Base-by-base conservation (phyloP, 2,888 invertebrate species). In the Apodemia duryi region DNA sequence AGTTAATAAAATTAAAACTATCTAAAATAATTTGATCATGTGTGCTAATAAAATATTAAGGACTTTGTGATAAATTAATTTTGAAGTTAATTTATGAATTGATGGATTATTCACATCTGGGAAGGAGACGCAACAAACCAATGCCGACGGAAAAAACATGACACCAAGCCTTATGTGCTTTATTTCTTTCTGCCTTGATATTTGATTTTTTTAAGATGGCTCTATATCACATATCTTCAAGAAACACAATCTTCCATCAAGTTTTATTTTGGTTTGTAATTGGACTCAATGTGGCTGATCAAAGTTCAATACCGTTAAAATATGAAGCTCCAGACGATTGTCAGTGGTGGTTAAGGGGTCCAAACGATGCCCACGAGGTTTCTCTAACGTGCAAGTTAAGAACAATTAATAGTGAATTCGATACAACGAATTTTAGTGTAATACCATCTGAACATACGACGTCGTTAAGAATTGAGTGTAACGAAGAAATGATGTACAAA, bases 251-350 rank as follows among this genome's bases (percentile, higher is more conserved):
- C 75, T 80, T 82, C 69, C 76, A 80, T 75, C 86, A 87, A 79
- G 84, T 91, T 69, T 72, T 89, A 71, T 82, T 91, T 82, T 89
- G 87, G 86, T 83, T 91, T 72, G 73, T 89, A 65, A 76, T 91
- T 65, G 88, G 88, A 71, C 76, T 91, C 38, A 86, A 88, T 72
- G 86, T 91, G 65, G 90, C 91, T 62, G 90, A 91, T 77, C 91
- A 91, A 74, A 91, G 91, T 74, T 88, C 91, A 64, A 74, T 91
- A 69, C 91, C 92, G 65, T 77, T 92, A 69, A 90, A 92, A 74
- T 96, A 97, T 85, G 97, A 97, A 85, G 96, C 96, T 71, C 97
- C 97, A 67, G 97, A 97, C 81, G 96, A 97, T 83, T 97, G 97
- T 78, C 95, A 95, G 80, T 95, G 96, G 95, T 94, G 94, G 94